Evolutionary conservation across 2,888 invertebrate genomes (phyloP).

Genomic region (Temnothorax rugatulus): DNA sequence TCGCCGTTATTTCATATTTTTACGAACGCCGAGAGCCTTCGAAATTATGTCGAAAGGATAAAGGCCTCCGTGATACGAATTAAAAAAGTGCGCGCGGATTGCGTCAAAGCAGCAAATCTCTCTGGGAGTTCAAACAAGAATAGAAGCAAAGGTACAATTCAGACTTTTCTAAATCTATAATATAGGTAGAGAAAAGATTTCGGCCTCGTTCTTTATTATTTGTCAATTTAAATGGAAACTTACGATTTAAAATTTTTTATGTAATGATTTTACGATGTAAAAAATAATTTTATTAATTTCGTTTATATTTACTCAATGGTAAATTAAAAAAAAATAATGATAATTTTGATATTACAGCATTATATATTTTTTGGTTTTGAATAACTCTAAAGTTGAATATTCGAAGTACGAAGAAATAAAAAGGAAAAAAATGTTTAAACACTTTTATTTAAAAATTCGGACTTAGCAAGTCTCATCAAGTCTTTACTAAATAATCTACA

Average conservation of each 20-base stretch:
- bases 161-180: not conserved
- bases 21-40: slow-evolving; percentile 53
- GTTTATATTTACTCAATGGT: not conserved
- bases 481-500: slow-evolving; percentile 19
- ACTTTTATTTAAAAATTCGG: not conserved
- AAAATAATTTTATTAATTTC: not conserved
- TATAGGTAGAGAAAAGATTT: not conserved
- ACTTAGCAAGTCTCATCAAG: not conserved
- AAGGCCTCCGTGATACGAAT: slow-evolving; percentile 49
- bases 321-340: not conserved
- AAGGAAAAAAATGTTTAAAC: not conserved
- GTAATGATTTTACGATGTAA: not conserved
- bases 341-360: not conserved
- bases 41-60: slow-evolving; percentile 60
- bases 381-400: not conserved
- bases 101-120: slow-evolving; percentile 30
- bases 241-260: not conserved
- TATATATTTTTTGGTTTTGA: not conserved
- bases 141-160: slow-evolving; percentile 9
- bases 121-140: slow-evolving; percentile 29
- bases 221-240: not conserved
- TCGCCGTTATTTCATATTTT: slow-evolving; percentile 67
- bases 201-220: not conserved
- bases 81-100: slow-evolving; percentile 36
- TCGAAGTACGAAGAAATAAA: not conserved